Percentiles rank a stretch among this genome's conserved stretches.
Evolutionary conservation across 2,888 invertebrate species (phyloP).

Genomic region (Pandemis cinnamomeana): DNA sequence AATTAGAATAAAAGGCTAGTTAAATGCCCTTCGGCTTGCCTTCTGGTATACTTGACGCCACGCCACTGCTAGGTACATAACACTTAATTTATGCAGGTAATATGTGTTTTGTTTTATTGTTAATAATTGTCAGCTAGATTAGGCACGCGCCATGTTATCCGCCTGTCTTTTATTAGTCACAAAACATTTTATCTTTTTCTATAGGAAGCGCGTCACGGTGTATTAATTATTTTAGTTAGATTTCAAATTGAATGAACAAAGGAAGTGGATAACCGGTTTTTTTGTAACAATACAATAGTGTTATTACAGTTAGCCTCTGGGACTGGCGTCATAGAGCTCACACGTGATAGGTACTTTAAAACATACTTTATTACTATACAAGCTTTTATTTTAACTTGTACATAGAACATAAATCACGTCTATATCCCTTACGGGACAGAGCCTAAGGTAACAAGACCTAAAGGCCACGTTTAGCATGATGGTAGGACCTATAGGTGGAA

Average conservation of each 20-base stretch:
- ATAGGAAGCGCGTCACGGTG: background rate
- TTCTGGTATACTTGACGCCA: no score
- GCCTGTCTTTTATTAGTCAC: background rate
- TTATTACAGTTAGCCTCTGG: background rate
- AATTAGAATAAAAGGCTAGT: no score
- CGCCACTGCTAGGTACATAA: no score
- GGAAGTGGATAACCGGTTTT: background rate
- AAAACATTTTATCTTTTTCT: background rate
- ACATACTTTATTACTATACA: no score
- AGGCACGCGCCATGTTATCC: background rate
- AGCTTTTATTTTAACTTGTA: no score
- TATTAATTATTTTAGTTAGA: background rate
- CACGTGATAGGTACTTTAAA: background rate
- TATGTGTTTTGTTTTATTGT: background rate
- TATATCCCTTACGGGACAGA: no score
- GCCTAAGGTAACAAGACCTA: no score
- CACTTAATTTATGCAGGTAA: background rate
- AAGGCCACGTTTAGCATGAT: no score
- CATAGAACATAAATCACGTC: no score
- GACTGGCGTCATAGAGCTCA: background rate
- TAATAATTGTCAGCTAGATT: background rate
- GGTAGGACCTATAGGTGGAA: no score
- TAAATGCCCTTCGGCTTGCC: no score
- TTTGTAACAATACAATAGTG: constrained; percentile 5
- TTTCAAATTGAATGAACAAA: background rate